A percentile compares a stretch with the other conserved stretches of the same genome.
Conservation (phyloP, 2,888 invertebrate species). For the Drosophila neonasuta region DNA sequence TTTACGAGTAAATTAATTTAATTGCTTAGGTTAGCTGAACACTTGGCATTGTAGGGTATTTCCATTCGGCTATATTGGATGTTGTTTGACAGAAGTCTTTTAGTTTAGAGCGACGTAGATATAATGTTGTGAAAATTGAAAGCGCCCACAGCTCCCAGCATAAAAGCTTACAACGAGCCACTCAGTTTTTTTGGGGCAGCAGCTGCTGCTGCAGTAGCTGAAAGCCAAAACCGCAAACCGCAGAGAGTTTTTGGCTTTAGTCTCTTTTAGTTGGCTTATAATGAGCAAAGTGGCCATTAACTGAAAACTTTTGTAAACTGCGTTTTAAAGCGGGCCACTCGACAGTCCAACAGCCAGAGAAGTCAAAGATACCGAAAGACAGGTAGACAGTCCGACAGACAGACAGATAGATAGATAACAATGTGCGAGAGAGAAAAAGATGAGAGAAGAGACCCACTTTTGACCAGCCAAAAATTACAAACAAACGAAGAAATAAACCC, state of each 20-base stretch:
- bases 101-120: conserved; percentile 52
- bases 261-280: conserved; percentile 69
- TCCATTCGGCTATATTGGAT: neutral
- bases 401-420: conserved; percentile 32
- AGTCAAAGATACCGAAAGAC: conserved; percentile 4
- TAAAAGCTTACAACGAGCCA: conserved; percentile 22
- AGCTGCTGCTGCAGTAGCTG: conserved; percentile 25
- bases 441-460: conserved; percentile 35
- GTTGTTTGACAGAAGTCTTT: conserved; percentile 30
- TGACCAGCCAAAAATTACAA: conserved; percentile 29
- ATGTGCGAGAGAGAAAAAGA: neutral
- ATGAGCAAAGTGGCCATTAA: conserved; percentile 72
- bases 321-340: conserved; percentile 53
- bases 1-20: neutral
- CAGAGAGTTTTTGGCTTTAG: conserved; percentile 61
- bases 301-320: conserved; percentile 60
- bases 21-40: neutral
- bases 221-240: conserved; percentile 53
- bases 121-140: conserved; percentile 60
- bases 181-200: neutral
- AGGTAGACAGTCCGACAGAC: conserved; percentile 14
- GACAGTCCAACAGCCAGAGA: conserved; percentile 11
- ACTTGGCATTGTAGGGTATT: conserved; percentile 3
- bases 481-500: conserved; percentile 46
- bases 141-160: conserved; percentile 44